Base-by-base conservation (phyloP, 1,140 invertebrate species). In the Ptiloglossa arizonensis region DNA sequence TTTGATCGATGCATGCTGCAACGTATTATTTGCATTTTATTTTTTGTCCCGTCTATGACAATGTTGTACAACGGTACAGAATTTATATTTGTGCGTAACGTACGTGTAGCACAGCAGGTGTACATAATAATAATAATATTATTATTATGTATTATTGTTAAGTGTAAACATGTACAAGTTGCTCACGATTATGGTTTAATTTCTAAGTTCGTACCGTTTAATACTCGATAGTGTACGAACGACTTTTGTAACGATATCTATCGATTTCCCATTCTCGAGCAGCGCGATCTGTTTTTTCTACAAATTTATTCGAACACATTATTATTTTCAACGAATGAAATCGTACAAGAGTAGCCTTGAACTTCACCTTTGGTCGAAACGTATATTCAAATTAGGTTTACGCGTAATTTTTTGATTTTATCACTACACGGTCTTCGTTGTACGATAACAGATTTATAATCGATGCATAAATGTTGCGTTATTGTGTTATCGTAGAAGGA, bases 261-360 rank as follows among this genome's bases (percentile, higher is more conserved):
- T 19, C 13, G 22, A 8, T 2, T 5, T 15, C 13, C 50, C 0
- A 67, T 82, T 82, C 68, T 83, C 59, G 81, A 83, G 75, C 81
- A 79, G 75, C 60, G 59, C 64, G 80, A 74, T 56, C 9, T 38
- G 4, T 41, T 62, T 9, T 29, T 17, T 3, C 0, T 22, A 59
- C 5, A 5, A 24, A 11, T 62, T 22, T 17, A 22, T 17, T 35
- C 35, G 22, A 24, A 19, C 24, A 9, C n/a, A 29, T 1, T n/a
- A 3, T 35, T 17, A 9, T 4, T 24, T 19, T 66, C 1, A 1
- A 2, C 44, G 8, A 38, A 24, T 22, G 2, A 27, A 11, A 38
- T 41, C 35, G 2, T 13, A 19, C 19, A 29, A 59, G 17, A 1
- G 2, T 38, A 13, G 9, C 32, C 8, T 2, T 35, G 35, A 41